Base-by-base conservation (phyloP, 2,113 vertebrate species). In the Psilopsiagon aurifrons region DNA sequence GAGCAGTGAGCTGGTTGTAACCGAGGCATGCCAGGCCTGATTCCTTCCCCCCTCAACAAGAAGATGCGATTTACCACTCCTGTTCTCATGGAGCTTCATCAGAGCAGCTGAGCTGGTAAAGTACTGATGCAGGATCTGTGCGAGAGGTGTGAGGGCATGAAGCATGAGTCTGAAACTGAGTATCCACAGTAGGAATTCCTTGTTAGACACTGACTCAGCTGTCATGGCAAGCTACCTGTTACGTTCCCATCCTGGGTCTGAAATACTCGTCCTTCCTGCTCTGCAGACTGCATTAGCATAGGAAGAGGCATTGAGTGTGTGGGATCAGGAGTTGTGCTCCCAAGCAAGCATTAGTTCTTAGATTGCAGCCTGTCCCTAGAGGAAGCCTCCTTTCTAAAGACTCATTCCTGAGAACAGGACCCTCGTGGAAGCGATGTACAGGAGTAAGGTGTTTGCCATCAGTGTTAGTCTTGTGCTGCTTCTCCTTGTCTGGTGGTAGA, bases 181-280 rank as follows among this genome's bases (percentile, higher is more conserved):
- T 47, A 74, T 83, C 33, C 13, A 13, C 11, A 4, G 29, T 33
- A 68, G 20, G 24, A 91, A 89, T 92, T 79, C 81, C 39, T 66
- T 87, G 60, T 76, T 84, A 47, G 39, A 51, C 25, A 47, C 47
- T 84, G 86, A 71, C 62, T 94, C 47, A 55, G 86, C 81, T 87
- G 69, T 87, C 43, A 8, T 33, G 69, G 47, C 52, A 63, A 79
- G 39, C 24, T 80, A 39, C 52, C 78, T 94, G 63, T 80, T 93
- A 54, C 22, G 15, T 59, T 93, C 86, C 73, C 60, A n/a, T 89
- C 8, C 39, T 86, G 43, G 76, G 76, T 52, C 35, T 68, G 89
- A 95, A 97, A 87, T 87, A 97, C 96, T 92, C 20, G 94, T 94
- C 94, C 83, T 91, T 95, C 96, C 89, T 91, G 95, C 91, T 96